Conservation (phyloP, 1,140 invertebrate genomes). For the Camponotus floridanus region DNA sequence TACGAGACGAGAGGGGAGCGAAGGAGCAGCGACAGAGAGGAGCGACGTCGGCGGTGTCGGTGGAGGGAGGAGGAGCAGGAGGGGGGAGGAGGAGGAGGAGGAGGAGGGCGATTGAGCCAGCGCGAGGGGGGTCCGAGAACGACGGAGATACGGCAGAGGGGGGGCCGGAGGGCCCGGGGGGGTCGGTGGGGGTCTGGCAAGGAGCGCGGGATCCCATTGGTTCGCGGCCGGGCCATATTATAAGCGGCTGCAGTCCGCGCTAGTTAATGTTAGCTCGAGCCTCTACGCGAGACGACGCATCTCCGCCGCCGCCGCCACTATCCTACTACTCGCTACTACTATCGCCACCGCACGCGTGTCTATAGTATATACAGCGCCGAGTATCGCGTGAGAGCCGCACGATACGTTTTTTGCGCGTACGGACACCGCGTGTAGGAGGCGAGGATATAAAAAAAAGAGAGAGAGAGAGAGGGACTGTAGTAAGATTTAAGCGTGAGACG, state of each 20-base stretch:
- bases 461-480: slow-evolving; percentile 16
- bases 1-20: slow-evolving; percentile 38
- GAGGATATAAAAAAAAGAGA: not conserved
- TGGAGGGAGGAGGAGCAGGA: not conserved
- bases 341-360: not conserved
- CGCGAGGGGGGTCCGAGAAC: slow-evolving; percentile 62
- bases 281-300: slow-evolving; percentile 83
- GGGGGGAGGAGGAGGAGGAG: not conserved
- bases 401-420: not conserved
- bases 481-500: slow-evolving; percentile 1
- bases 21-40: slow-evolving; percentile 13
- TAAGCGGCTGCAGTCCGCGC: slow-evolving; percentile 83
- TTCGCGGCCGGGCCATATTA: slow-evolving; percentile 85
- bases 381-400: slow-evolving; percentile 40
- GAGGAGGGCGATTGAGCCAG: slow-evolving; percentile 66
- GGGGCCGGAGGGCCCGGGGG: slow-evolving; percentile 45
- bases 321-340: not conserved
- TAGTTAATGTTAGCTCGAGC: slow-evolving; percentile 85
- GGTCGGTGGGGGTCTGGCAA: slow-evolving; percentile 75
- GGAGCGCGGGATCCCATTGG: slow-evolving; percentile 83
- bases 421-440: not conserved
- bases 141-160: slow-evolving; percentile 59
- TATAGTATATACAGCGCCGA: slow-evolving; percentile 20
- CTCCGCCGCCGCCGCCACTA: slow-evolving; percentile 62
- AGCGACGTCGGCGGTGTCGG: not conserved